Conservation (phyloP, 1,140 invertebrate genomes). For the Drosophila triauraria region DNA sequence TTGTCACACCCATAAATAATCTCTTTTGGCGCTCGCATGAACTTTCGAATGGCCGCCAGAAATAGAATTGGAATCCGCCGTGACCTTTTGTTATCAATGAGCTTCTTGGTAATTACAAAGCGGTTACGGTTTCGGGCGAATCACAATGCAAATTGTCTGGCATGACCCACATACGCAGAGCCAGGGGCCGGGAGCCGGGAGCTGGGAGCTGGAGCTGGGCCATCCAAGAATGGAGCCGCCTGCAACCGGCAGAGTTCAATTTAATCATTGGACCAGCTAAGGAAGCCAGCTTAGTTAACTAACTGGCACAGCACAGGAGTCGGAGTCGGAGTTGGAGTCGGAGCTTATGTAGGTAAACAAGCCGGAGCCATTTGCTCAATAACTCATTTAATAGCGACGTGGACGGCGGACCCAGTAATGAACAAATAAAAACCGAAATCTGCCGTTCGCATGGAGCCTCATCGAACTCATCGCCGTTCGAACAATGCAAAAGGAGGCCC, state of each 20-base stretch:
- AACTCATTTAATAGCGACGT: conserved; percentile 81
- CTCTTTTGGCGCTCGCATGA: neutral
- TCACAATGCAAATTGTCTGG: conserved; percentile 54
- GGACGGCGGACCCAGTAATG: conserved; percentile 67
- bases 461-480: conserved; percentile 21
- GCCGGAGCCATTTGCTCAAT: conserved; percentile 73
- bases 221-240: conserved; percentile 36
- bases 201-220: conserved; percentile 18
- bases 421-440: conserved; percentile 82
- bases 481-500: conserved; percentile 62
- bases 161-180: conserved; percentile 43
- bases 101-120: conserved; percentile 37
- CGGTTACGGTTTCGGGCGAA: conserved; percentile 26
- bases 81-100: conserved; percentile 38
- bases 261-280: conserved; percentile 45
- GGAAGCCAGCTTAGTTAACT: conserved; percentile 51
- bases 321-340: neutral
- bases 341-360: conserved; percentile 69
- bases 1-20: conserved; percentile 30
- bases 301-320: conserved; percentile 58
- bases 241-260: conserved; percentile 43
- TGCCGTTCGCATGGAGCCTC: conserved; percentile 58
- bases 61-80: conserved; percentile 18
- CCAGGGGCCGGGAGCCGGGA: neutral
- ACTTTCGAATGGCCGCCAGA: conserved; percentile 13